Evolutionary conservation across 2,888 invertebrate species (phyloP), one percentile per base, ranked within the genome.

Genomic region (Erebia aethiops): DNA sequence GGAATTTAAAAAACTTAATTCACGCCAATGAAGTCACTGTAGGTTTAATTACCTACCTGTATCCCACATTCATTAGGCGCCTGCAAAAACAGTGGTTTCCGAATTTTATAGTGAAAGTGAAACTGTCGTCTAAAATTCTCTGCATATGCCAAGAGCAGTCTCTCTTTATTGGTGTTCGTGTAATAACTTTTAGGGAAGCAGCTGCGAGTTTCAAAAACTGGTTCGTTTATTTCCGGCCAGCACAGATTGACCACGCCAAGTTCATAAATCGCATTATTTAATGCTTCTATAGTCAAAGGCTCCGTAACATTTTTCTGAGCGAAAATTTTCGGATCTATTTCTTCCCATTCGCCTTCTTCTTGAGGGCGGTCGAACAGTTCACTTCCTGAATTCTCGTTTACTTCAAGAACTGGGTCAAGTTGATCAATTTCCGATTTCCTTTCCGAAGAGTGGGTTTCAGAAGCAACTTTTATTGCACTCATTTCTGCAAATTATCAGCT

Each of bases 71-170:
- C 97, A 83, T 97, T 97, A 66, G 95, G 95, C 58, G 95, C 94
- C 66, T 96, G 96, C 68, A 97, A 83, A 57, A 97, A 91, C 68
- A 97, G 81, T 0, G 96, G 96, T 74, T 95, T 95, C 65, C 96
- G 93, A 43, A 94, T 85, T 0, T 94, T 93, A 85, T 94, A 95
- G 64, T 93, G 89, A 68, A 92, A 87, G 69, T 91, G 87, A 86
- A 95, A 96, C 80, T 97, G 97, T 66, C 94, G 93, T 16, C 97
- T 94, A 82, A 97, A 97, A 85, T 97, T 97, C 86, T 97, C 97
- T 0, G 96, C 95, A 79, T 96, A 96, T 67, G 96, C 93, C 60
- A 97, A 84, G 11, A 97, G 82, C 14, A 96, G 83, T 65, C 95
- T 95, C 84, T 97, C 97, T 82, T 97, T 97, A 21, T 94, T 88